A percentile compares a stretch with the other conserved stretches of the same genome.
Conservation (phyloP, 2,113 vertebrate genomes). For the Oophaga pumilio region DNA sequence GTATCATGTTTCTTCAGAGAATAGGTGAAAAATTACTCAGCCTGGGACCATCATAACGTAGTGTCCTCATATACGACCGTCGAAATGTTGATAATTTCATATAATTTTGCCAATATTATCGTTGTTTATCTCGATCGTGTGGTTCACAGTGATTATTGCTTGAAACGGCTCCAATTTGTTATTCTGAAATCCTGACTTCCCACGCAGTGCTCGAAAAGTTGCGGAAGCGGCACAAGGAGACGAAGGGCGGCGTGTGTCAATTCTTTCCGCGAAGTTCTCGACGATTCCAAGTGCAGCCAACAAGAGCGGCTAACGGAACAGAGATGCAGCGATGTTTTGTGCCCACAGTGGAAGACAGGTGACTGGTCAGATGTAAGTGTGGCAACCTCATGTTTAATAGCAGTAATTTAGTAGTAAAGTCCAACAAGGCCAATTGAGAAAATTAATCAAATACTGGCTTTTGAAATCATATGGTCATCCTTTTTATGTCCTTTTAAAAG, state of each 20-base stretch:
- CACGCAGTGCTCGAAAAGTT: constrained; percentile 91
- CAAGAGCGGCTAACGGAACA: constrained; percentile 87
- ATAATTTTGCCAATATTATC: background rate
- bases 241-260: constrained; percentile 87
- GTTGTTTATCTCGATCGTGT: background rate
- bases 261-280: constrained; percentile 76
- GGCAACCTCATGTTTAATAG: background rate
- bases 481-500: background rate
- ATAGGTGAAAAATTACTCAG: background rate
- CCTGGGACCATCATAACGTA: background rate
- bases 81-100: background rate
- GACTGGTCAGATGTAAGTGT: constrained; percentile 94
- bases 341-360: constrained; percentile 90
- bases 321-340: constrained; percentile 87
- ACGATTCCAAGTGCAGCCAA: constrained; percentile 89
- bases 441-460: background rate
- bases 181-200: background rate
- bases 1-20: background rate
- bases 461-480: background rate
- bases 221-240: constrained; percentile 83
- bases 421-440: background rate
- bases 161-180: background rate
- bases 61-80: background rate
- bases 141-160: background rate
- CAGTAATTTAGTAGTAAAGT: background rate